Conservation (phyloP, 2,113 vertebrate species). For the Ophthalmolycus amberensis region DNA sequence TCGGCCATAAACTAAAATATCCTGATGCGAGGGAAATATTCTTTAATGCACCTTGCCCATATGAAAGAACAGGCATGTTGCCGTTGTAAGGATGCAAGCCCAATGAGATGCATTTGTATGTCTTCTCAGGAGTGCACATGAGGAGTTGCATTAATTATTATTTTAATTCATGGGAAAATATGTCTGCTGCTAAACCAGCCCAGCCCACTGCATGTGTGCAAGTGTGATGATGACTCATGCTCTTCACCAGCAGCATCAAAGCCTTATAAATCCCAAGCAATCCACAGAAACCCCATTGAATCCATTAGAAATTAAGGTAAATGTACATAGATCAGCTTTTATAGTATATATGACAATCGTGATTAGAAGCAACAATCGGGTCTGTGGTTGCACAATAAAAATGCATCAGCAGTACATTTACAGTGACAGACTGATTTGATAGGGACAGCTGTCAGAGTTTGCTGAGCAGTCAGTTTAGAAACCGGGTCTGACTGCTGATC, state of each 20-base stretch:
- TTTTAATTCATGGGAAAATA: constrained; percentile 40
- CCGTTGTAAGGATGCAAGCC: constrained; percentile 9
- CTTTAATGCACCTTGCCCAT: neutral
- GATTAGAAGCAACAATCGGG: neutral
- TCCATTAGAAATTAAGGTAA: neutral
- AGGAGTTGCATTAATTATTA: constrained; percentile 44
- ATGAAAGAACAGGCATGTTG: constrained; percentile 14
- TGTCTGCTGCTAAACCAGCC: constrained; percentile 6
- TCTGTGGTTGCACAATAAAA: constrained; percentile 4
- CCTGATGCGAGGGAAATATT: constrained; percentile 3
- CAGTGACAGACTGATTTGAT: constrained; percentile 38
- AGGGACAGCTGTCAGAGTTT: constrained; percentile 39
- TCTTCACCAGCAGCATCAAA: neutral
- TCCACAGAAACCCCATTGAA: neutral
- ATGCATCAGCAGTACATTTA: constrained; percentile 5
- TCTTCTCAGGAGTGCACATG: constrained; percentile 41
- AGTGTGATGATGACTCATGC: constrained; percentile 1
- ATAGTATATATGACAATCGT: neutral
- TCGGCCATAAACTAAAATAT: neutral
- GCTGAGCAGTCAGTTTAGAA: constrained; percentile 38
- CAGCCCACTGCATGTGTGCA: constrained; percentile 14
- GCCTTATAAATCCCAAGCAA: neutral
- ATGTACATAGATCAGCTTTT: neutral
- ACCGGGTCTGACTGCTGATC: constrained; percentile 30
- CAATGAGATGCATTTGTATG: constrained; percentile 26